Evolutionary conservation across 2,888 invertebrate genomes (phyloP), one percentile per base, ranked within the genome.

Genomic region (Amphiduros pacificus): DNA sequence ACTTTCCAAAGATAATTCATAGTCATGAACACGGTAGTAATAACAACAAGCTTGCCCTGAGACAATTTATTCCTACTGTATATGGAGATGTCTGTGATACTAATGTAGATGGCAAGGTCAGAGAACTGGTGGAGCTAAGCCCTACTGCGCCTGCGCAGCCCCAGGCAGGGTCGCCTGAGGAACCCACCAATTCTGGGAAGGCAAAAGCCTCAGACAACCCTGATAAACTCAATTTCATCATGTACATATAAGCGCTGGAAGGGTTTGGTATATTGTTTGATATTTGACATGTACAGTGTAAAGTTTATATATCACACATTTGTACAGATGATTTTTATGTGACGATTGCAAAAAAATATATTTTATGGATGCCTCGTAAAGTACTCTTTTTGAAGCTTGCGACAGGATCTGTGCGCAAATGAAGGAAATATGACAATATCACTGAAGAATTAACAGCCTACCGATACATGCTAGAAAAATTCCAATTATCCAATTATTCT

Each of bases 201-300:
- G n/a, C 44, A 5, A 44, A 44, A n/a, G 22, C 44, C 22, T n/a
- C 44, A 44, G 44, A 44, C n/a, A 44, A n/a, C n/a, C 44, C 44
- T 29, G 58, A 58, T 20, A 59, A 59, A 41, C 59, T 52, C 11
- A 59, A 59, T 31, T 59, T 59, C 24, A 59, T 59, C 52, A 59
- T 59, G 59, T 59, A 59, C 29, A 59, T 59, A 26, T 59, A 50
- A 44, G n/a, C n/a, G n/a, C n/a, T n/a, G n/a, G n/a, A n/a, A n/a
- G n/a, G n/a, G n/a, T n/a, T n/a, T n/a, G n/a, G n/a, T n/a, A n/a
- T n/a, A n/a, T n/a, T n/a, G n/a, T n/a, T n/a, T n/a, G n/a, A n/a
- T n/a, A n/a, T n/a, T n/a, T n/a, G n/a, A n/a, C n/a, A n/a, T n/a
- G n/a, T n/a, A n/a, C n/a, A n/a, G n/a, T n/a, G n/a, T n/a, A n/a